phyloP scores from a whole-genome alignment of 2,888 invertebrate species.

The Pristionchus fissidentatus region DNA sequence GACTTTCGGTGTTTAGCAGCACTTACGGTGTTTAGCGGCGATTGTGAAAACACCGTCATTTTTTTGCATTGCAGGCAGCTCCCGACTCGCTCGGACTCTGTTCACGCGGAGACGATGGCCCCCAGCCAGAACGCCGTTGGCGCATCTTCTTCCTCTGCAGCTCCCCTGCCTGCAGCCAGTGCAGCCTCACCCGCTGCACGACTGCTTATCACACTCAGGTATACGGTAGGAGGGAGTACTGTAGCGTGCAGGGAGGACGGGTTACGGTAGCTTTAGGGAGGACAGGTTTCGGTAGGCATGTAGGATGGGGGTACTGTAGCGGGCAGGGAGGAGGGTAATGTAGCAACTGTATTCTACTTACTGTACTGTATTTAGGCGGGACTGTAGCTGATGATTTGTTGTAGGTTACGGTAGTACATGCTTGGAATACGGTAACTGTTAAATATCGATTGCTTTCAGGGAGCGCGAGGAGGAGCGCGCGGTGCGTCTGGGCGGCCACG shows the following conservation, averaged over 20 bases:
- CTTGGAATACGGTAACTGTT: background rate
- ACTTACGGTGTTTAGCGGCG: too few species aligned
- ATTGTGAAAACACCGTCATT: too few species aligned
- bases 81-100: conserved; percentile 23
- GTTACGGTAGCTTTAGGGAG: too few species aligned
- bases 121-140: background rate
- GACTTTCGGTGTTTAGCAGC: too few species aligned
- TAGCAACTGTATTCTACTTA: too few species aligned
- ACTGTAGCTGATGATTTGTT: too few species aligned
- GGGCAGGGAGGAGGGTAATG: too few species aligned
- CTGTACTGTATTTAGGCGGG: too few species aligned
- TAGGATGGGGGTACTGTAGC: too few species aligned
- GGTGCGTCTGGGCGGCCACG: conserved; percentile 4
- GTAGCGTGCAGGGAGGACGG: too few species aligned
- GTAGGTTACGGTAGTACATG: background rate
- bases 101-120: background rate
- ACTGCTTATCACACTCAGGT: conserved; percentile 29
- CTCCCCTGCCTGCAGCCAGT: background rate
- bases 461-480: conserved; percentile 39
- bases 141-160: background rate
- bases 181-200: conserved; percentile 19
- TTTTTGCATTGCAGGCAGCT: background rate
- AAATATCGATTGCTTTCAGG: conserved; percentile 14
- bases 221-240: background rate
- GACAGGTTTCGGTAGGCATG: too few species aligned